Base-by-base conservation (phyloP, 1,140 invertebrate species). In the Carposina sasakii region DNA sequence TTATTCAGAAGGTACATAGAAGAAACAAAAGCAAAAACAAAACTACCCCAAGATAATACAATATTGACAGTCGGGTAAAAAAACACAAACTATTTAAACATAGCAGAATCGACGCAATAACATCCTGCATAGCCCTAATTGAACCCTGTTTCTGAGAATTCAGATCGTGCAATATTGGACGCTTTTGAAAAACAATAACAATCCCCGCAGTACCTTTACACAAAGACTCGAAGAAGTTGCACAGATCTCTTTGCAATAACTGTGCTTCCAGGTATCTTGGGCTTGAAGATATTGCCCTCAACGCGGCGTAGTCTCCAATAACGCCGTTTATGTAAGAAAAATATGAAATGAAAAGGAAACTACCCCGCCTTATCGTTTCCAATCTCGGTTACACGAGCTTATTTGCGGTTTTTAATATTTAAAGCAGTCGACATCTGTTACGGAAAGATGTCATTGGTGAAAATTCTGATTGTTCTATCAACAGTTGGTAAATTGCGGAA, bases 221-320 rank as follows among this genome's bases (percentile, higher is more conserved):
- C 71, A 73, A 76, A 77, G 75, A 56, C 67, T 76, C 67, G 75
- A 81, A 81, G 77, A 76, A 81, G 79, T 83, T 83, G 76, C 76
- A 83, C 74, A 68, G 75, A 81, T 83, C 77, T 81, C 76, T 74
- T 78, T 83, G 76, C 79, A 81, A 81, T 81, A 83, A 83, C 71
- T 67, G 59, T 28, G 6, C 24, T 28, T 5, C 12, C 6, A 6
- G 24, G 24, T 28, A 12, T 6, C 24, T 28, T 28, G 24, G 6
- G 12, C 6, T 28, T 28, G 24, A 28, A 37, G 21, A 24, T 19
- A 17, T 44, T 30, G 16, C 12, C 17, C 12, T 10, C 17, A 12
- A 9, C 12, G 12, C 6, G 23, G 13, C 22, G 3, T 9, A 42
- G 15, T 65, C 61, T 79, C 73, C 81, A 81, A 83, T 83, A 83